Conservation (phyloP, 1,140 invertebrate species). For the Theocolax elegans region DNA sequence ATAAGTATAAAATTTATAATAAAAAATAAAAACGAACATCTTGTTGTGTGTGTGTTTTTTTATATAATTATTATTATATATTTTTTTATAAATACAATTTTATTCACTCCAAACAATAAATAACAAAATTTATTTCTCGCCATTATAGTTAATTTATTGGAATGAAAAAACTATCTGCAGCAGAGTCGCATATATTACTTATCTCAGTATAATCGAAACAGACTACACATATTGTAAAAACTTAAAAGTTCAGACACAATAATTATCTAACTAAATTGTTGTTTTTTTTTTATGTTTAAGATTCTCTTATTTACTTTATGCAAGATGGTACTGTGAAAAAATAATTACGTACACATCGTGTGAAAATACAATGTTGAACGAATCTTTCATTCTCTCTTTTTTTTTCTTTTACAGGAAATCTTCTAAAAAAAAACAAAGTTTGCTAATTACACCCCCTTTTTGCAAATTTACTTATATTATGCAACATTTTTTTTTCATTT, state of each 20-base stretch:
- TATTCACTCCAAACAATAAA: conserved; percentile 51
- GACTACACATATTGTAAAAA: conserved; percentile 23
- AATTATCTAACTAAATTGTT: conserved; percentile 24
- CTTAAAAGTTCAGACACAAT: conserved; percentile 25
- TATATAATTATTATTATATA: conserved; percentile 21
- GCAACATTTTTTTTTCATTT: not conserved
- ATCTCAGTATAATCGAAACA: conserved; percentile 20
- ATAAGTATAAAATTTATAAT: too few relatives aligned
- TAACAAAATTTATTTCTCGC: conserved; percentile 44
- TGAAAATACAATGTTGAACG: too few relatives aligned
- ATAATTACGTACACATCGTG: conserved; percentile 8
- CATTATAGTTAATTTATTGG: conserved; percentile 34
- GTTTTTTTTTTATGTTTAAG: too few relatives aligned
- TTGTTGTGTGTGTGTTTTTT: conserved; percentile 4
- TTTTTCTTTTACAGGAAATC: conserved; percentile 23
- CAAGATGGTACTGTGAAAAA: conserved; percentile 5
- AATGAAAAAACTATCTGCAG: conserved; percentile 28
- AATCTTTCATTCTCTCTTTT: not conserved
- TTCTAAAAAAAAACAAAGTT: conserved; percentile 20
- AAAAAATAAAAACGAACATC: not conserved
- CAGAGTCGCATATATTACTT: conserved; percentile 2
- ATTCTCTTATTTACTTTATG: conserved; percentile 24
- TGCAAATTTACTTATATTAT: not conserved
- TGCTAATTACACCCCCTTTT: not conserved
- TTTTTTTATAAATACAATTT: conserved; percentile 47